Conservation (phyloP, 2,888 invertebrate species). For the Leptopilina drosophilae region DNA sequence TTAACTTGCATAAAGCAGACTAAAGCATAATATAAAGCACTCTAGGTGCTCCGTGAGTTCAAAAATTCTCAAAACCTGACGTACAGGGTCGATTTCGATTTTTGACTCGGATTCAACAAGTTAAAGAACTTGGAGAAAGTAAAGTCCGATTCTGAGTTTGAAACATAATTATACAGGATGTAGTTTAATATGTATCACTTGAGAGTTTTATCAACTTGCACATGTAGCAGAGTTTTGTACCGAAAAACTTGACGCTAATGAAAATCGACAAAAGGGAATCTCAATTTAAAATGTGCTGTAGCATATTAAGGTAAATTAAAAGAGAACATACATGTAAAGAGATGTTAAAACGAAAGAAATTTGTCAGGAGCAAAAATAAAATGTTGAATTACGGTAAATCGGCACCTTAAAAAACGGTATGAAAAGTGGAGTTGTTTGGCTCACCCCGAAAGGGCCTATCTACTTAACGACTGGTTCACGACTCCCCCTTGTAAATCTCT, state of each 20-base stretch:
- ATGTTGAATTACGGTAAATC: slow-evolving; percentile 31
- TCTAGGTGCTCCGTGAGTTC: no score
- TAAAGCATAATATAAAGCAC: no score
- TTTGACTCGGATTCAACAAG: no score
- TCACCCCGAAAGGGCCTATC: slow-evolving; percentile 35
- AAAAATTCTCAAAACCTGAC: no score
- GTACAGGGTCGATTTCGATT: no score
- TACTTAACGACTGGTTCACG: slow-evolving; percentile 39
- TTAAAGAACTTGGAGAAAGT: no score
- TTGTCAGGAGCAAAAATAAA: slow-evolving; percentile 17
- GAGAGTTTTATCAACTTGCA: neutral
- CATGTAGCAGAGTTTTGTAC: neutral
- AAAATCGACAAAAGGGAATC: neutral
- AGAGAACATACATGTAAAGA: slow-evolving; percentile 11
- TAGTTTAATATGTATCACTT: neutral
- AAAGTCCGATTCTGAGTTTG: no score
- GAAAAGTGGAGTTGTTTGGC: slow-evolving; percentile 40
- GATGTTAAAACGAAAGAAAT: slow-evolving; percentile 32
- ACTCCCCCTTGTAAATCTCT: slow-evolving; percentile 38
- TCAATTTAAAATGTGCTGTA: neutral
- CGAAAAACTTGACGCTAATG: neutral
- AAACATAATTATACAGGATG: no score
- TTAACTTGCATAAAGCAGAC: no score
- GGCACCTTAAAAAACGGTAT: slow-evolving; percentile 29
- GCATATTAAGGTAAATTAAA: neutral